phyloP scores from a whole-genome alignment of 2,113 vertebrate species.

The Callipepla californica region DNA sequence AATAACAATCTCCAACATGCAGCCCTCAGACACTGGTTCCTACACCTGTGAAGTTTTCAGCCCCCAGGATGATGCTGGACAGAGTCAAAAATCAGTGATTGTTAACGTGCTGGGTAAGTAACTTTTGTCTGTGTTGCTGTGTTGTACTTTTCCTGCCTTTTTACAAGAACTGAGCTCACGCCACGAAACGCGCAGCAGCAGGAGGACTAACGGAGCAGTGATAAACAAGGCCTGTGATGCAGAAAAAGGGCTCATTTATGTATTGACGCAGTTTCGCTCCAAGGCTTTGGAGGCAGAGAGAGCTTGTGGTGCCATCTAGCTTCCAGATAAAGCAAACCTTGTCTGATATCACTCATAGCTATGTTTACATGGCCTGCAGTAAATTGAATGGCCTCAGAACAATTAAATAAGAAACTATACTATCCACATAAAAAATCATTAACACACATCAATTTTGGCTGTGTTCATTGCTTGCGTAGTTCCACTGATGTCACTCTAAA shows the following conservation, averaged over 20 bases:
- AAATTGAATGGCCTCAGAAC: background rate
- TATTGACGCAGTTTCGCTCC: background rate
- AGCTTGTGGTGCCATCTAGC: slow-evolving; percentile 39
- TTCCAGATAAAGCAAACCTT: background rate
- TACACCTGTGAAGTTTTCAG: slow-evolving; percentile 88
- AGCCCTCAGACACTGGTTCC: slow-evolving; percentile 81
- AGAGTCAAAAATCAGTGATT: slow-evolving; percentile 74
- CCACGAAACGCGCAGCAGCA: background rate
- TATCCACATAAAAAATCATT: background rate
- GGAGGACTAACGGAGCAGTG: background rate
- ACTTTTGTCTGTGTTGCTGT: background rate
- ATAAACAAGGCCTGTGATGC: background rate
- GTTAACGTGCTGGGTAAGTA: slow-evolving; percentile 84
- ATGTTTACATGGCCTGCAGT: rapidly evolving
- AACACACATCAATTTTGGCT: background rate
- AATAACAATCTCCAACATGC: slow-evolving; percentile 84
- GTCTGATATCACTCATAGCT: rapidly evolving
- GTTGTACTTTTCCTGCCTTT: background rate
- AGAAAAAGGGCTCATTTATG: background rate
- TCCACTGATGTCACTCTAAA: background rate
- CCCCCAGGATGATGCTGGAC: slow-evolving; percentile 70
- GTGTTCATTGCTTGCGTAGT: background rate
- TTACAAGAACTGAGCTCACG: background rate
- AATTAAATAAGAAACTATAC: background rate
- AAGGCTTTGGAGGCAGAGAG: background rate